Percentiles rank a stretch among this genome's conserved stretches.
Conservation (phyloP, 1,140 invertebrate species). For the Asbolus verrucosus region DNA sequence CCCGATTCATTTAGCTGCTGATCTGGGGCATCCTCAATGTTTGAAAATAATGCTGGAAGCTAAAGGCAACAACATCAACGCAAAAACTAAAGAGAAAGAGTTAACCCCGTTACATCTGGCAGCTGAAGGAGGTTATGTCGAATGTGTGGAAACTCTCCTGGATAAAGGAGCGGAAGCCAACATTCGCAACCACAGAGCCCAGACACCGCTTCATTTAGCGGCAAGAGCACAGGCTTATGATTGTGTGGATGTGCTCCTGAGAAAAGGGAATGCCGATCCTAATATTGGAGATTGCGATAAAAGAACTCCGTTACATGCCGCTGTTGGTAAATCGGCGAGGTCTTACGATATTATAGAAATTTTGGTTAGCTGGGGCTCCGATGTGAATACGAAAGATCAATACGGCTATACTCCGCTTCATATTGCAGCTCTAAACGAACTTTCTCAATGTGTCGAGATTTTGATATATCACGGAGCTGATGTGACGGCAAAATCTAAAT, state of each 20-base stretch:
- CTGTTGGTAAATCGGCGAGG: constrained; percentile 79
- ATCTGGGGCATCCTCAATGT: constrained; percentile 78
- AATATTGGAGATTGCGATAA: constrained; percentile 83
- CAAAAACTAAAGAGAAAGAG: constrained; percentile 73
- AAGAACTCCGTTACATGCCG: constrained; percentile 81
- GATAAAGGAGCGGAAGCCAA: constrained; percentile 78
- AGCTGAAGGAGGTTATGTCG: constrained; percentile 80
- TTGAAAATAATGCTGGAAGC: constrained; percentile 77
- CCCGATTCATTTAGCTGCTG: constrained; percentile 81
- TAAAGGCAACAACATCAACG: constrained; percentile 73
- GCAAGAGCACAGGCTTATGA: constrained; percentile 81
- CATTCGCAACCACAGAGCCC: constrained; percentile 78
- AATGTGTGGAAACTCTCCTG: constrained; percentile 79
- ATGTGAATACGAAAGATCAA: constrained; percentile 87
- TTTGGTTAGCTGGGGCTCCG: constrained; percentile 80
- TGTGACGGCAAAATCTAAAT: constrained; percentile 85
- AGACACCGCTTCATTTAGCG: constrained; percentile 83
- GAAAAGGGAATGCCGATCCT: constrained; percentile 78
- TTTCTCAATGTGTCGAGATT: constrained; percentile 85
- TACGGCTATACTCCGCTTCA: constrained; percentile 92
- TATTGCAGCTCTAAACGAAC: constrained; percentile 85
- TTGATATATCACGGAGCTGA: constrained; percentile 87
- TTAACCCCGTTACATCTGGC: constrained; percentile 84
- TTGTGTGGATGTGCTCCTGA: constrained; percentile 79
- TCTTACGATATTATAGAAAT: constrained; percentile 82